A percentile compares a stretch with the other conserved stretches of the same genome.
phyloP scores from a whole-genome alignment of 2,888 invertebrate genomes.

The Nomada ruficornis region DNA sequence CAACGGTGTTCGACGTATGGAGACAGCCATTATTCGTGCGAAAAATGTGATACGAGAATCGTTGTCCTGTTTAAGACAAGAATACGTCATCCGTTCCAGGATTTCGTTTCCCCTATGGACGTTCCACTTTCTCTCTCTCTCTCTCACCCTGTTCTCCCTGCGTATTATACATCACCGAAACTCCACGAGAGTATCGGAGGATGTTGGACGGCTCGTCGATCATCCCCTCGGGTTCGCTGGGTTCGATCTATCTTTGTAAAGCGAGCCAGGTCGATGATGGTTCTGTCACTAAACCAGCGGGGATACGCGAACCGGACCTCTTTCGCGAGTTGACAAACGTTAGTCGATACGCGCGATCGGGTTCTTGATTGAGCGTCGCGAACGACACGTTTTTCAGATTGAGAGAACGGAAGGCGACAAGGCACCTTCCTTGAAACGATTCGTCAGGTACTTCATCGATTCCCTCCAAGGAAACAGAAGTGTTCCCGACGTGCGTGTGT shows the following conservation, averaged over 20 bases:
- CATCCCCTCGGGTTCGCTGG: conserved; percentile 48
- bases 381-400: background rate
- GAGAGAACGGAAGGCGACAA: background rate
- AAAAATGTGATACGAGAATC: conserved; percentile 42
- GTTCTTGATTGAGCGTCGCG: conserved; percentile 30
- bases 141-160: background rate
- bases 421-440: background rate
- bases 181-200: conserved; percentile 34
- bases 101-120: background rate
- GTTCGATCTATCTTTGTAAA: conserved; percentile 67
- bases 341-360: conserved; percentile 31
- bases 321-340: conserved; percentile 59
- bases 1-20: conserved; percentile 42
- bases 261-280: conserved; percentile 58
- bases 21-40: conserved; percentile 50
- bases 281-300: conserved; percentile 43
- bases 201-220: conserved; percentile 59
- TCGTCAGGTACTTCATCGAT: background rate
- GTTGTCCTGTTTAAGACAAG: conserved; percentile 41
- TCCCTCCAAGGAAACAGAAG: background rate
- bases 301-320: conserved; percentile 25
- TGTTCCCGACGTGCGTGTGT: background rate
- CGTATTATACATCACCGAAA: conserved; percentile 5
- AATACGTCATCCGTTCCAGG: background rate
- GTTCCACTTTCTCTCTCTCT: background rate